Base-by-base conservation (phyloP, 2,797 vertebrate genomes). In the Hydrolagus colliei region DNA sequence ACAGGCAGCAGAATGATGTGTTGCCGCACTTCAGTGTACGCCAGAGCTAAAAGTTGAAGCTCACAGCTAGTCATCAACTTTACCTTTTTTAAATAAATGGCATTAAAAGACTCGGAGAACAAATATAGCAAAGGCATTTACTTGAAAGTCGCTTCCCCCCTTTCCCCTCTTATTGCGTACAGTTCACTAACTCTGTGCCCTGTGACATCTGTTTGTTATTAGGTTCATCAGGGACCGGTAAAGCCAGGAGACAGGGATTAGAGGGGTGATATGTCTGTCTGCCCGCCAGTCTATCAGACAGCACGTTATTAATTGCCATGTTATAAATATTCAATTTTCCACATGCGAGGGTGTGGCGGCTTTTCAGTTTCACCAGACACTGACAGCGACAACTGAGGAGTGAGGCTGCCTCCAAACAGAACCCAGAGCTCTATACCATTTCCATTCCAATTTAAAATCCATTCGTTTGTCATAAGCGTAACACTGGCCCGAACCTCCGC, bases 241-340 rank as follows among this genome's bases (percentile, higher is more conserved):
- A 68, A 71, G 65, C 65, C 79, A 84, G 79, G 79, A 84, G 65
- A 84, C 79, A 84, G 67, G 79, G 79, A 84, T 84, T 84, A 84
- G 63, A 71, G 65, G 65, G 65, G 79, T 84, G 79, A 84, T 84
- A 67, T 84, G 79, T 71, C 63, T 84, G 79, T 84, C 79, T 84
- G 79, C 79, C 79, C 27, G 79, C 79, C 79, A 84, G 79, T 71
- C 79, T 84, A 67, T 84, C 79, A 84, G 65, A 84, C 79, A 71
- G 79, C 65, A 84, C 71, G 67, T 84, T 71, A 84, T 84, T 84
- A 84, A 84, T 84, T 84, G 71, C n/a, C 32, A 20, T 84, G 79
- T 84, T 84, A 84, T 67, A 84, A 84, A 84, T 84, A 84, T 84
- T 84, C 52, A 63, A 68, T 84, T 84, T 84, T 68, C 67, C 79